Conservation (phyloP, 2,113 vertebrate genomes). For the Rhinolophus ferrumequinum region DNA sequence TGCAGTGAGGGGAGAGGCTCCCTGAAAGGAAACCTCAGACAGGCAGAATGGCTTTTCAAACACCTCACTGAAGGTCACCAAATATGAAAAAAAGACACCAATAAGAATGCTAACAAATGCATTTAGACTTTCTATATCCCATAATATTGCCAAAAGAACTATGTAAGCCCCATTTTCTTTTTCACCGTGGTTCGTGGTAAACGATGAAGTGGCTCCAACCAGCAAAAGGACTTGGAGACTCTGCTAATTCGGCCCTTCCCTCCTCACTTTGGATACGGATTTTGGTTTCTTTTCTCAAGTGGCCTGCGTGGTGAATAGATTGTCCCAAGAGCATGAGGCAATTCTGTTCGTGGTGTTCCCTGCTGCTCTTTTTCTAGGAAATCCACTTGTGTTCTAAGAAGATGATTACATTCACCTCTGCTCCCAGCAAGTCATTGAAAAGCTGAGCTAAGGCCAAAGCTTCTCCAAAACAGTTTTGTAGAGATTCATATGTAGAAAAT, state of each 20-base stretch:
- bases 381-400: constrained; percentile 76
- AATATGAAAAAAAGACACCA: not conserved
- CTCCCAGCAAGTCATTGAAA: constrained; percentile 28
- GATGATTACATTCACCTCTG: constrained; percentile 54
- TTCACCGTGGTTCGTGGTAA: not conserved
- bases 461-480: constrained; percentile 44
- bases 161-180: not conserved
- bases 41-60: not conserved
- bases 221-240: not conserved
- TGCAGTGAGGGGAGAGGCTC: not conserved
- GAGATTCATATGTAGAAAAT: constrained; percentile 19
- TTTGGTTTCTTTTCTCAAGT: constrained; percentile 71
- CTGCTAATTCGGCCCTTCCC: not conserved
- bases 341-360: constrained; percentile 72
- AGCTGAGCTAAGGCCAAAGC: constrained; percentile 33
- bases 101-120: not conserved
- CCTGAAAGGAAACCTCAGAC: not conserved
- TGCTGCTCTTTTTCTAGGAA: constrained; percentile 78
- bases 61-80: not conserved
- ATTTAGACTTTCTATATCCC: not conserved
- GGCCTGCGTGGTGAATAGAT: constrained; percentile 46
- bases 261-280: constrained; percentile 13
- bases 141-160: not conserved
- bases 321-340: constrained; percentile 73
- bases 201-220: not conserved